Evolutionary conservation across 2,888 invertebrate species (phyloP), one percentile per base, ranked within the genome.

Genomic region (Phortica okadai): DNA sequence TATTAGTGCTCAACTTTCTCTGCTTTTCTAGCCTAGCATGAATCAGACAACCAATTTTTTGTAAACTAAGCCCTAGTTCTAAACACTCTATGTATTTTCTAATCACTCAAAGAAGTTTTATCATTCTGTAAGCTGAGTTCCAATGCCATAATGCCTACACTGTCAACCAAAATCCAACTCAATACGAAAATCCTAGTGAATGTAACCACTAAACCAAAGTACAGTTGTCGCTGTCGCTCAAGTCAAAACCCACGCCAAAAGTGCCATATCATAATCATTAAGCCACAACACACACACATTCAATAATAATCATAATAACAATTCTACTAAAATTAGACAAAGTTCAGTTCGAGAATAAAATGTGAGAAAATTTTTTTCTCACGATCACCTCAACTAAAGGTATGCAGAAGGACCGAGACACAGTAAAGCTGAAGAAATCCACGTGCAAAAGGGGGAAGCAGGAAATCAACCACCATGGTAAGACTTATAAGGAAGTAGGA

Each of bases 381-480:
- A 89, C 89, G 88, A 88, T 87, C 84, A 85, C 85, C 87, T 85
- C 62, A 33, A 56, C 33, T 64, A n/a, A 64, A 75, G 67, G 72
- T 73, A 70, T 67, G 80, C 80, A 75, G 74, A 80, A 75, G 74
- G 66, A 73, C 73, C 77, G 69, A 79, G 84, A 80, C 82, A 84
- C n/a, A 11, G 41, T 41, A n/a, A 33, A 33, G 78, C 64, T 67
- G 69, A 82, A 76, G 78, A 85, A 89, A 89, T 89, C 88, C 89
- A 89, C 89, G 89, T 89, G 89, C 87, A 89, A 89, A 89, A 89
- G 89, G 89, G 89, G 89, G 89, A 89, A 89, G 88, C 75, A 72
- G 70, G 79, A 67, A 70, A 74, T 73, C 58, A 70, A 83, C 86
- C 84, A 82, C 84, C 82, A 77, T 75, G 11, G 10, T 66, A 74